These are phyloP conservation scores for Craniophora ligustri DNA, from an alignment of 2,888 invertebrate species.

Conservation along the genomic window DNA sequence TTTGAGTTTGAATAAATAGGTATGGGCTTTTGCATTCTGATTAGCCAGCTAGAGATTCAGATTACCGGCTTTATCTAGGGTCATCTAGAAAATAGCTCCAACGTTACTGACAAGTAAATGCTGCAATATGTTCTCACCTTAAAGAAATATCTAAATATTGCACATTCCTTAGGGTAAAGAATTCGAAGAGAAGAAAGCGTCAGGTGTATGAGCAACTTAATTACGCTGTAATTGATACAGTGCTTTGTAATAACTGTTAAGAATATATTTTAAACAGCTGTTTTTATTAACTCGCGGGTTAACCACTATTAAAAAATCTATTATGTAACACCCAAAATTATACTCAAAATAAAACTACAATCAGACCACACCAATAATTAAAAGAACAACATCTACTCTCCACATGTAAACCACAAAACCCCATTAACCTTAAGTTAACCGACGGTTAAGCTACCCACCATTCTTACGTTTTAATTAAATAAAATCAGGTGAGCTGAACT, in stretches of 20 bases:
- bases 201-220: not conserved
- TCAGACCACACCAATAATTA: not conserved
- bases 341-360: not conserved
- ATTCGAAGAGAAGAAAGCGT: not conserved
- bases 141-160: too few species aligned
- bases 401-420: constrained; percentile 27
- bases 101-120: too few species aligned
- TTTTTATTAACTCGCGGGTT: too few species aligned
- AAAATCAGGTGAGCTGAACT: constrained; percentile 88
- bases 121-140: too few species aligned
- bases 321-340: not conserved
- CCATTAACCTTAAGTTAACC: constrained; percentile 32
- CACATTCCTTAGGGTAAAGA: not conserved
- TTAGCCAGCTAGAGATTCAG: too few species aligned
- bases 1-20: too few species aligned
- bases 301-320: too few species aligned
- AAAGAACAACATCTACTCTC: constrained; percentile 1
- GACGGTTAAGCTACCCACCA: constrained; percentile 38
- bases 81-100: too few species aligned
- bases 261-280: not conserved
- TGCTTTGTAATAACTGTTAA: not conserved
- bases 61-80: too few species aligned
- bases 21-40: too few species aligned
- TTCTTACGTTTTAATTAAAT: constrained; percentile 80
- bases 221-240: not conserved